These are phyloP conservation scores for Drosophila rhopaloa DNA, from an alignment of 1,140 invertebrate genomes.

Conservation along the genomic window DNA sequence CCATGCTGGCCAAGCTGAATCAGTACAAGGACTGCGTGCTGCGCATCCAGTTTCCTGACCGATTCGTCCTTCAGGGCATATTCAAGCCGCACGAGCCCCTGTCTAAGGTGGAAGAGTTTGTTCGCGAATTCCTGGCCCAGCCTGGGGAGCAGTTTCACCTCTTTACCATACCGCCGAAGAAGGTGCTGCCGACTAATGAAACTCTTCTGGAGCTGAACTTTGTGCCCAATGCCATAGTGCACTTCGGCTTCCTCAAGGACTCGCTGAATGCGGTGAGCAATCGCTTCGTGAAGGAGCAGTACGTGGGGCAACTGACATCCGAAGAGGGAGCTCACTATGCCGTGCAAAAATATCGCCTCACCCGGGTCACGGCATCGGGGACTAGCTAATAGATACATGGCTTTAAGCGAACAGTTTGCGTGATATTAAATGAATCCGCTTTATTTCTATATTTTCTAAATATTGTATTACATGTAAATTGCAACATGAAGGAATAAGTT, in stretches of 20 bases:
- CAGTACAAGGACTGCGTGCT: slow-evolving; percentile 91
- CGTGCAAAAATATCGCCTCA: slow-evolving; percentile 68
- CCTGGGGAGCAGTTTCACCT: slow-evolving; percentile 88
- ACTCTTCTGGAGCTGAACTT: slow-evolving; percentile 89
- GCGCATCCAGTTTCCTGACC: slow-evolving; percentile 92
- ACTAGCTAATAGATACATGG: slow-evolving; percentile 44
- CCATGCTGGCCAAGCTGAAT: slow-evolving; percentile 86
- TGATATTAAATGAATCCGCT: slow-evolving; percentile 67
- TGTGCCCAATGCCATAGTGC: slow-evolving; percentile 90
- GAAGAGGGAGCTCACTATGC: slow-evolving; percentile 71
- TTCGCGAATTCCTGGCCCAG: slow-evolving; percentile 88
- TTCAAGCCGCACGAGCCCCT: slow-evolving; percentile 90
- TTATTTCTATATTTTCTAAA: slow-evolving; percentile 39
- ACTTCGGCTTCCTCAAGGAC: slow-evolving; percentile 87
- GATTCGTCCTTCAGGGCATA: slow-evolving; percentile 91
- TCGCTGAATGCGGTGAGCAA: slow-evolving; percentile 37
- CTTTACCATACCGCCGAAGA: slow-evolving; percentile 91
- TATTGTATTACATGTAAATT: not conserved
- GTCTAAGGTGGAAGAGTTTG: slow-evolving; percentile 88
- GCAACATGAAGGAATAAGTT: too few species aligned
- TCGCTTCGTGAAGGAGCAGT: slow-evolving; percentile 57
- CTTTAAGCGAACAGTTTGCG: slow-evolving; percentile 64
- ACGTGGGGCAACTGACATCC: slow-evolving; percentile 55
- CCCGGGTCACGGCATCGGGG: slow-evolving; percentile 29
- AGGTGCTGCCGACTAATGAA: slow-evolving; percentile 86